Evolutionary conservation across 2,797 vertebrate genomes (phyloP).

Genomic region (Labroides dimidiatus): DNA sequence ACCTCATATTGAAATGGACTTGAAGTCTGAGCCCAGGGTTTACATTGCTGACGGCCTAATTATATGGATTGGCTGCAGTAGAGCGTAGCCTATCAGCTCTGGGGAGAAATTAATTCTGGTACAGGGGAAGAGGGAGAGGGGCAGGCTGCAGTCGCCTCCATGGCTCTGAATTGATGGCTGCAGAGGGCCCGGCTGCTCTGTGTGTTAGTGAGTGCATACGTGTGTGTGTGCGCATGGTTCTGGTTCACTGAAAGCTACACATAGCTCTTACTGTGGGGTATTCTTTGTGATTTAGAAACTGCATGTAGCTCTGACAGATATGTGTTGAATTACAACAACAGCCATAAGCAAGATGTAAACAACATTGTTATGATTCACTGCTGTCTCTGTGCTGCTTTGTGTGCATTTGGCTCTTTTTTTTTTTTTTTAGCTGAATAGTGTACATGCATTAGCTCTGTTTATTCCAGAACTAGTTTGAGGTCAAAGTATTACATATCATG

Average conservation of each 20-base stretch:
- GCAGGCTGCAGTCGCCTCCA: slow-evolving; percentile 71
- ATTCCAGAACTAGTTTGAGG: slow-evolving; percentile 48
- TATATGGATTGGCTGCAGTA: slow-evolving; percentile 86
- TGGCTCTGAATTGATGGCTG: slow-evolving; percentile 80
- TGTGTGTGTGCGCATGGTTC: slow-evolving; percentile 29
- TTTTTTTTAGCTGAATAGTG: slow-evolving; percentile 10
- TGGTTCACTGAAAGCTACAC: slow-evolving; percentile 64
- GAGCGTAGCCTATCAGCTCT: slow-evolving; percentile 82
- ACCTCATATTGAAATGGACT: slow-evolving; percentile 80
- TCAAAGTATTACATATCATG: slow-evolving; percentile 46
- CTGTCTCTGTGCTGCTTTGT: slow-evolving; percentile 12
- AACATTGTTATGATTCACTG: slow-evolving; percentile 57
- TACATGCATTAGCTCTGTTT: slow-evolving; percentile 53
- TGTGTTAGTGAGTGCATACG: background rate
- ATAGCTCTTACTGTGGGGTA: slow-evolving; percentile 57
- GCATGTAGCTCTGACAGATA: slow-evolving; percentile 62
- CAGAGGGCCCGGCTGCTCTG: slow-evolving; percentile 62
- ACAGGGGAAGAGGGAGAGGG: slow-evolving; percentile 60
- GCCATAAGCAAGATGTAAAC: slow-evolving; percentile 69
- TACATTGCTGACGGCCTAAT: slow-evolving; percentile 86
- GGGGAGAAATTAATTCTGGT: slow-evolving; percentile 80
- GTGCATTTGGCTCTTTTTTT: slow-evolving; percentile 14
- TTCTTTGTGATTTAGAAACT: slow-evolving; percentile 69
- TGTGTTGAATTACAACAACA: slow-evolving; percentile 64
- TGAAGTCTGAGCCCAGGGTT: slow-evolving; percentile 78